Base-by-base conservation (phyloP, 2,888 invertebrate genomes). In the Sycophila texana region DNA sequence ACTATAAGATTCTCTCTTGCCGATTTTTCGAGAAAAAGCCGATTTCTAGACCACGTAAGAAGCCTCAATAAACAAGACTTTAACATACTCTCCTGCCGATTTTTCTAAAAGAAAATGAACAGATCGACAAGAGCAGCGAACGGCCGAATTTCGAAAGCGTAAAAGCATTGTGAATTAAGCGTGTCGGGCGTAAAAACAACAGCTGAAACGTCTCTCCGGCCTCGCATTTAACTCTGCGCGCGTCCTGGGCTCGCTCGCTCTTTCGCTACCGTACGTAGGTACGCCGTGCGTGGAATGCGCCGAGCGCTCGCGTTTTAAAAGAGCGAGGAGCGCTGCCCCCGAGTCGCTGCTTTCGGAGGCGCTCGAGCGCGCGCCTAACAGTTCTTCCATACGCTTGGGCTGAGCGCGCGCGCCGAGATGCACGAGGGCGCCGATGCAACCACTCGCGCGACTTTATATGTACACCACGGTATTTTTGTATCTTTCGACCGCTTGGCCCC, bases 321-420 rank as follows among this genome's bases (percentile, higher is more conserved):
- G 68, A 39, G 55, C 53, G n/a, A 60, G 63, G 22, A 73, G 81
- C 68, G 68, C 74, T 10, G 39, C 39, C 61, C 61, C 71, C 71
- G 74, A 57, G 71, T 26, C 65, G 49, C 47, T 39, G 7, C 39
- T 39, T 39, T 39, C 55, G 67, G 57, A 81, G 77, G 51, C 84
- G 83, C 82, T 82, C 82, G 82, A 82, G 81, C 83, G 63, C 63
- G 67, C 72, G 61, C 81, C 82, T 81, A 83, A 83, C 83, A 83
- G 83, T 84, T 83, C 83, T 84, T 83, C 83, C 83, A 82, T 81
- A 83, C 68, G 60, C 72, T 26, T 75, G 61, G 5, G 72, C 55
- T 79, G 78, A 58, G 39, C 72, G 55, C 63, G 22, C 13, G 26
- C 26, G 26, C 26, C 26, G 14, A 1, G 39, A 39, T 20, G 60